Evolutionary conservation across 2,113 vertebrate species (phyloP), one percentile per base, ranked within the genome.

Genomic region (Phasianus colchicus): DNA sequence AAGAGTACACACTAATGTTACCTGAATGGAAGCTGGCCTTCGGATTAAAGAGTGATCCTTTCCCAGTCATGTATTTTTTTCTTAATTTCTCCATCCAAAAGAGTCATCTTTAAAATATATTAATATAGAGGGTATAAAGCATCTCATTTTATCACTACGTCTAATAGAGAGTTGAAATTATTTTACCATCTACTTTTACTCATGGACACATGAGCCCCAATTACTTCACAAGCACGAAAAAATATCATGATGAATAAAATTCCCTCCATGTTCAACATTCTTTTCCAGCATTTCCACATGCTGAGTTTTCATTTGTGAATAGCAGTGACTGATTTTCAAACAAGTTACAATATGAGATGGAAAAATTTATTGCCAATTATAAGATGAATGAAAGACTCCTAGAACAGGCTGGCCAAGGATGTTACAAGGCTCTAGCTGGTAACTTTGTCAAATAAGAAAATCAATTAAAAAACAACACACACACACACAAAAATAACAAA

Each of bases 301-400:
- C 73, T 92, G 94, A 84, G 73, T 88, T 93, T 90, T 92, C 70
- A 75, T 84, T 91, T 93, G 61, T 86, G 90, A 36, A 30, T 84
- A 86, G 48, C 12, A 91, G 48, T 88, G 70, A 58, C 52, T 86
- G 43, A 72, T 91, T 96, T 93, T 91, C 88, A 88, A 96, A 93
- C 69, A 88, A 90, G 36, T 73, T 93, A 20, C 48, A 61, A 72
- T 71, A 78, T 47, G 65, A 94, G 88, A 79, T 58, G 57, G 54
- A 90, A 86, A 25, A 48, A 63, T 93, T 94, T 95, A 83, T 84
- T 83, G 76, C 36, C 83, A 84, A 58, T 94, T 93, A 80, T 57
- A 65, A 79, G 66, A 83, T 81, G 80, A 95, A 94, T 69, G 75
- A 88, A 86, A 43, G 77, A 79, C 32, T 94, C 71, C 80, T 89